A percentile compares a stretch with the other conserved stretches of the same genome.
These are phyloP conservation scores for Venusia cambrica DNA, from an alignment of 2,888 invertebrate genomes.

Conservation along the genomic window DNA sequence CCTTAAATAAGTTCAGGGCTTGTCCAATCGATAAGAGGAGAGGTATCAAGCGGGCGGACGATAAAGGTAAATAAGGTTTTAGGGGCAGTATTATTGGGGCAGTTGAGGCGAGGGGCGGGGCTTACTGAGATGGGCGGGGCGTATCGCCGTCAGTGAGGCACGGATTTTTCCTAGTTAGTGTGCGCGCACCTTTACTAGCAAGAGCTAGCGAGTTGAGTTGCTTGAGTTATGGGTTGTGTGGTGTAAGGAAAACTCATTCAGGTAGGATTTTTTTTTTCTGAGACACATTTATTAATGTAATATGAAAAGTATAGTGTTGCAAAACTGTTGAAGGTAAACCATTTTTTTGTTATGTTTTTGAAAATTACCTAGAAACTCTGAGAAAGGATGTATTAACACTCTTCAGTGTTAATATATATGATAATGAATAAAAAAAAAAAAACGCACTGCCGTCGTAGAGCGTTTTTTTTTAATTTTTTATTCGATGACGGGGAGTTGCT, in stretches of 20 bases:
- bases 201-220: conserved; percentile 13
- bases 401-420: too few relatives aligned
- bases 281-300: not conserved
- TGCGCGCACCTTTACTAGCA: conserved; percentile 31
- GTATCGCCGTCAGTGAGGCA: conserved; percentile 36
- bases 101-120: conserved; percentile 40
- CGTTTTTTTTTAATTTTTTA: too few relatives aligned
- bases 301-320: too few relatives aligned
- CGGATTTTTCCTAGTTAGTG: conserved; percentile 29
- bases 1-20: conserved; percentile 71
- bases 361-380: too few relatives aligned
- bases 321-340: too few relatives aligned
- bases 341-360: too few relatives aligned
- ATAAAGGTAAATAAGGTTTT: conserved; percentile 72
- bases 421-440: too few relatives aligned
- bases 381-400: too few relatives aligned
- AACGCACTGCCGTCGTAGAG: too few relatives aligned
- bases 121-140: conserved; percentile 39
- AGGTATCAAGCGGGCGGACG: conserved; percentile 62
- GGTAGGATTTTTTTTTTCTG: conserved; percentile 22
- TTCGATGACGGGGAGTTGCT: too few relatives aligned
- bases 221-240: conserved; percentile 25
- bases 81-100: conserved; percentile 46
- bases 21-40: conserved; percentile 73
- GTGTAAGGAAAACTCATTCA: conserved; percentile 25